These are phyloP conservation scores for Syndactyla subalaris DNA, from an alignment of 2,797 vertebrate species.

Conservation along the genomic window DNA sequence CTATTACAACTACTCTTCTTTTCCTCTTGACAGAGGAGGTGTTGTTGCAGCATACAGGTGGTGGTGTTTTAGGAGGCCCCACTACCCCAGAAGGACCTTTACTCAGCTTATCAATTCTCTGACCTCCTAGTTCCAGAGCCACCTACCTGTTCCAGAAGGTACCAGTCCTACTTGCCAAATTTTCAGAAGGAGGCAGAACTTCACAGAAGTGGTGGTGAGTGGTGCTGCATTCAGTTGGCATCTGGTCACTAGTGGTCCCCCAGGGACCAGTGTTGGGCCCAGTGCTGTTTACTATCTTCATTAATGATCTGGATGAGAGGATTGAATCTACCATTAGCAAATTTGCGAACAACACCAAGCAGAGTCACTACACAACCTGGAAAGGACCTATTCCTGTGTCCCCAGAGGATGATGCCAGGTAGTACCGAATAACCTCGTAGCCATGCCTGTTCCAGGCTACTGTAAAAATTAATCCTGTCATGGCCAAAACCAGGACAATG, in stretches of 20 bases:
- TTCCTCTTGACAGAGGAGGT: not conserved
- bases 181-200: not conserved
- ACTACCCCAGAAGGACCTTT: not conserved
- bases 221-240: not conserved
- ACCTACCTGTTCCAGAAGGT: not conserved
- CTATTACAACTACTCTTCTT: not conserved
- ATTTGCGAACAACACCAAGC: fast-evolving
- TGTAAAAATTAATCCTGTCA: not conserved
- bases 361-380: not conserved
- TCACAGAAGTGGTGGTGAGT: not conserved
- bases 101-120: not conserved
- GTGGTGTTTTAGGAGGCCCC: not conserved
- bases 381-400: not conserved
- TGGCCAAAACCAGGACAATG: not conserved
- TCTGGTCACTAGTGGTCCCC: too few species aligned
- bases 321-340: not conserved
- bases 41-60: too few species aligned
- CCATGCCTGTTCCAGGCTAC: not conserved
- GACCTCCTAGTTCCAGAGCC: not conserved
- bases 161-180: not conserved
- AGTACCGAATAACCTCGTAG: not conserved
- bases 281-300: not conserved
- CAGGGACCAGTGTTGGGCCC: not conserved
- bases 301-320: not conserved
- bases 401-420: not conserved